Base-by-base conservation (phyloP, 2,113 vertebrate species). In the Phyllopteryx taeniolatus region DNA sequence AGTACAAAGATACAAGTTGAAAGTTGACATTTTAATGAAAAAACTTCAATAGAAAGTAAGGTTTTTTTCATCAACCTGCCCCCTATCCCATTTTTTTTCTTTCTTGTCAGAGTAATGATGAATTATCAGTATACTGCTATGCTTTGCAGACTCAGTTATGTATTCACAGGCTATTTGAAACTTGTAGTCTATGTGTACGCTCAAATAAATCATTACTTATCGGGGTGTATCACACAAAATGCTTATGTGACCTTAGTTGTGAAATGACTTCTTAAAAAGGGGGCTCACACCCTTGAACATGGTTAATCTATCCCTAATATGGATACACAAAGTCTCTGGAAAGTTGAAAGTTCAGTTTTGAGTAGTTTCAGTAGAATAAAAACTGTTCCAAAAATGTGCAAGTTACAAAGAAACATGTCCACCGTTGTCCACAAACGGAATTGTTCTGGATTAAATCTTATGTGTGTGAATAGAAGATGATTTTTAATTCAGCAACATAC, bases 191-290 rank as follows among this genome's bases (percentile, higher is more conserved):
- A 81, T 43, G 44, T 75, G 74, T 81, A 80, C 81, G 81, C 71
- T 70, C 80, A 86, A 87, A 92, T 91, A 91, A 92, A 92, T 91
- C 79, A 91, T 88, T 79, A 78, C 86, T 90, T 91, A 93, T 93
- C 91, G 11, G 49, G 67, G 56, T 51, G 70, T 74, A 71, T 70
- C 85, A 73, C 57, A 87, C 70, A 86, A 74, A 57, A 68, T 77
- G 73, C 67, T 66, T 73, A 69, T 47, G 47, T 64, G 75, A 72
- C 71, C 42, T 59, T 31, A 70, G 81, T 71, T 79, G 83, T 74
- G 68, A 83, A 67, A 59, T 46, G n/a, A 65, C 75, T 76, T 66
- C 13, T 27, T 66, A 65, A 61, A 61, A 33, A 47, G 64, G n/a
- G 63, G 39, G 77, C 83, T 74, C 69, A 71, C 64, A 66, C 43